Percentiles rank a stretch among this genome's conserved stretches.
These are phyloP conservation scores for Drosophila borealis DNA, from an alignment of 2,888 invertebrate genomes.

Conservation along the genomic window DNA sequence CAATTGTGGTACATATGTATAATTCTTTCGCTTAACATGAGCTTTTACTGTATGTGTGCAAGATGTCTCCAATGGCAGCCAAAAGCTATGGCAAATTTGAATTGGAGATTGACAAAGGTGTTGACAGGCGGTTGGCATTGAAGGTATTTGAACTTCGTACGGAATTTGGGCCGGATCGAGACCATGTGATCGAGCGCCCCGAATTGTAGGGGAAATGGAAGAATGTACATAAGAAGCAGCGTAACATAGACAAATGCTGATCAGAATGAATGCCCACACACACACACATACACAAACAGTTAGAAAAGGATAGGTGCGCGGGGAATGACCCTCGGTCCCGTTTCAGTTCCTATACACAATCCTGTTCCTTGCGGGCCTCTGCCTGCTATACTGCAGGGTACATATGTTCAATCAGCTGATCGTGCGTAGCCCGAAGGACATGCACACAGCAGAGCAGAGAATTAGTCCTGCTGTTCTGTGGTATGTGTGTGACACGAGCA, in stretches of 20 bases:
- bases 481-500: slow-evolving; percentile 72
- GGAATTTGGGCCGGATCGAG: slow-evolving; percentile 36
- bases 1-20: no score
- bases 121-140: slow-evolving; percentile 41
- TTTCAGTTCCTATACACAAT: slow-evolving; percentile 45
- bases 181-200: slow-evolving; percentile 12
- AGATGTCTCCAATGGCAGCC: slow-evolving; percentile 25
- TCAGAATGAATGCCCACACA: slow-evolving; percentile 55
- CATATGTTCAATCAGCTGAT: slow-evolving; percentile 77
- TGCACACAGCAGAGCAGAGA: slow-evolving; percentile 61
- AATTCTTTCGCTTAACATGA: background rate
- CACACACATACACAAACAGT: slow-evolving; percentile 53
- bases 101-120: slow-evolving; percentile 56
- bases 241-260: slow-evolving; percentile 62
- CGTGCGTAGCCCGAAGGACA: slow-evolving; percentile 65
- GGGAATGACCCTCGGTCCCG: slow-evolving; percentile 64
- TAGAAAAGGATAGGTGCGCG: slow-evolving; percentile 70
- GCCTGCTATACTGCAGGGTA: slow-evolving; percentile 9
- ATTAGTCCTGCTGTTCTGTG: slow-evolving; percentile 77
- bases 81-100: slow-evolving; percentile 40
- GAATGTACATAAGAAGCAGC: slow-evolving; percentile 22
- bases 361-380: slow-evolving; percentile 41
- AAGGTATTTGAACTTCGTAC: slow-evolving; percentile 59
- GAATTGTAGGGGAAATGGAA: slow-evolving; percentile 65
- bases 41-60: slow-evolving; percentile 5